These are phyloP conservation scores for Hylaeus anthracinus DNA, from an alignment of 1,140 invertebrate genomes.

Conservation along the genomic window DNA sequence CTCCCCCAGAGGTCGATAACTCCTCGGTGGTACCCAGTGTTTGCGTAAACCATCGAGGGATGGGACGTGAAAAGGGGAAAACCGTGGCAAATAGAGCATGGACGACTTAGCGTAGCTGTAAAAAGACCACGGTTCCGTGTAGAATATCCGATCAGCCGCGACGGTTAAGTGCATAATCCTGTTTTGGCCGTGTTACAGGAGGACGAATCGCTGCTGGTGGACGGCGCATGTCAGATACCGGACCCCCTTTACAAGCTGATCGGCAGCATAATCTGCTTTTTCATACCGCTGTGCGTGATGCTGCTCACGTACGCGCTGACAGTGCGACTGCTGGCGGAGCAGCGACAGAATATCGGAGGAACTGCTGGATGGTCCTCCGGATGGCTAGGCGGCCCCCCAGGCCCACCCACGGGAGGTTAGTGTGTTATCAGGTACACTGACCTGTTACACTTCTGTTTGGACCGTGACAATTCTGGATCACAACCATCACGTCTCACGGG, in stretches of 20 bases:
- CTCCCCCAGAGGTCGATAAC: background rate
- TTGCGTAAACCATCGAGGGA: background rate
- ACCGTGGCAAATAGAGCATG: background rate
- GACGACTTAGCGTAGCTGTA: too few relatives aligned
- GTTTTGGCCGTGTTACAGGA: constrained; percentile 82
- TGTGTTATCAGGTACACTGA: constrained; percentile 61
- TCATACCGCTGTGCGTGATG: constrained; percentile 97
- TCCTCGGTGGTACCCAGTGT: background rate
- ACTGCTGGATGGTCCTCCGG: constrained; percentile 82
- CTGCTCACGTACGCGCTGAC: constrained; percentile 95
- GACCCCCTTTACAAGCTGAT: constrained; percentile 95
- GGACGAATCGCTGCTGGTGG: constrained; percentile 89
- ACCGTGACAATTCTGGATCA: background rate
- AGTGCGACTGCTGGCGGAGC: constrained; percentile 89
- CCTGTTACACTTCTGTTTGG: constrained; percentile 21
- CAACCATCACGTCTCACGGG: too few relatives aligned
- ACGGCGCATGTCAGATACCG: constrained; percentile 91
- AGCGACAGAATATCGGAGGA: constrained; percentile 87
- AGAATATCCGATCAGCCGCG: background rate
- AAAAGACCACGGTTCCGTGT: too few relatives aligned
- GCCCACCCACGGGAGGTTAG: constrained; percentile 80
- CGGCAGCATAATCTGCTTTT: constrained; percentile 96
- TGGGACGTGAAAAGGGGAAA: background rate
- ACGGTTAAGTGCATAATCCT: constrained; percentile 28
- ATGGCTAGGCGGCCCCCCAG: constrained; percentile 83